These are phyloP conservation scores for Pelmatolapia mariae DNA, from an alignment of 2,113 vertebrate genomes.

Conservation along the genomic window DNA sequence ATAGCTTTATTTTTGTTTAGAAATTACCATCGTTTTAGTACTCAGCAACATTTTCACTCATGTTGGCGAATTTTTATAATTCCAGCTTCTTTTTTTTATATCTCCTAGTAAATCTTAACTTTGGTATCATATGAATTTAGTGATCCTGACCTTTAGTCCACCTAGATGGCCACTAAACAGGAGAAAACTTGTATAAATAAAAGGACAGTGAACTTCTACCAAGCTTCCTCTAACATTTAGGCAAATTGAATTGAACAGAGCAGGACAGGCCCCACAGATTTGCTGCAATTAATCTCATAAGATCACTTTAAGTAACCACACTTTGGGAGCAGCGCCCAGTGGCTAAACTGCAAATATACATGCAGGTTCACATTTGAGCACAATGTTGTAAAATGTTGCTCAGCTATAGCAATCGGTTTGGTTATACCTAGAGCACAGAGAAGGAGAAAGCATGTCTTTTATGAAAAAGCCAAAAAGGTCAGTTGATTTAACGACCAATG, in stretches of 20 bases:
- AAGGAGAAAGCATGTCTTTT: background rate
- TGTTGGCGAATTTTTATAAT: background rate
- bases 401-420: background rate
- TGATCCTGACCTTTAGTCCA: background rate
- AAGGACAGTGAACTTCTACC: background rate
- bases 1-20: background rate
- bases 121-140: background rate
- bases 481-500: background rate
- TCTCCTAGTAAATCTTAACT: background rate
- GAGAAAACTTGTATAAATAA: background rate
- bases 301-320: background rate
- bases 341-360: background rate
- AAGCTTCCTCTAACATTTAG: background rate
- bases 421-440: background rate
- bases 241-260: background rate
- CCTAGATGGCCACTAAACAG: background rate
- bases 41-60: background rate
- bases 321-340: background rate
- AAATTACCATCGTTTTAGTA: background rate
- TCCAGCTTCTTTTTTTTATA: background rate
- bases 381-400: background rate
- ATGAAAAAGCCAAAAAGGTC: background rate
- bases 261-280: background rate
- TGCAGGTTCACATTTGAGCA: background rate
- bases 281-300: background rate